These are phyloP conservation scores for Hydrocynus forskahlii DNA, from an alignment of 2,797 vertebrate species.

Conservation along the genomic window DNA sequence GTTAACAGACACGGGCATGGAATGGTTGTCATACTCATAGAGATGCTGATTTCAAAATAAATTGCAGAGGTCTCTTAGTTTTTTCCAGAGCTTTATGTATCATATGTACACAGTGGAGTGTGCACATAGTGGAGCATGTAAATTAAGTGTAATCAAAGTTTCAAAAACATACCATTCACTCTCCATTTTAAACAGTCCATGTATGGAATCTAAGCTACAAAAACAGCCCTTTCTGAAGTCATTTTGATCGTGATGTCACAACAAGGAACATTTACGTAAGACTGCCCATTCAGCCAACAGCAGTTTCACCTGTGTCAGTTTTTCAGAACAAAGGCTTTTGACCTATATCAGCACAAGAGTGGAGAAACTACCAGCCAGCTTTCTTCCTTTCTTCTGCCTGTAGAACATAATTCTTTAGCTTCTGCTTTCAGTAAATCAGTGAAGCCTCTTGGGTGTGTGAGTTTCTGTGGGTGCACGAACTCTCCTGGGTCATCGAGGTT, in stretches of 20 bases:
- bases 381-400: background rate
- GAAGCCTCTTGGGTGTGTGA: background rate
- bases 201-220: too few species aligned
- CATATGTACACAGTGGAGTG: too few species aligned
- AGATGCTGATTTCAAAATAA: too few species aligned
- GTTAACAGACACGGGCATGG: too few species aligned
- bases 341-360: too few species aligned
- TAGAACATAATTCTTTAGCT: background rate
- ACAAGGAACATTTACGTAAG: background rate
- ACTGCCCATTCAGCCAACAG: background rate
- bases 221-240: background rate
- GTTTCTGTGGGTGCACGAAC: background rate
- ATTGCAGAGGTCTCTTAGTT: fast-evolving
- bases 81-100: too few species aligned
- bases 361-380: background rate
- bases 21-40: too few species aligned
- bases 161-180: too few species aligned
- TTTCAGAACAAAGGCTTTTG: too few species aligned
- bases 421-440: background rate
- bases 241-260: background rate
- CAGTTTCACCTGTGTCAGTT: background rate
- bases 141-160: too few species aligned
- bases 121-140: too few species aligned
- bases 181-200: too few species aligned
- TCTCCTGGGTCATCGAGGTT: background rate